Base-by-base conservation (phyloP, 2,888 invertebrate genomes). In the Heteromyza rotundicornis region DNA sequence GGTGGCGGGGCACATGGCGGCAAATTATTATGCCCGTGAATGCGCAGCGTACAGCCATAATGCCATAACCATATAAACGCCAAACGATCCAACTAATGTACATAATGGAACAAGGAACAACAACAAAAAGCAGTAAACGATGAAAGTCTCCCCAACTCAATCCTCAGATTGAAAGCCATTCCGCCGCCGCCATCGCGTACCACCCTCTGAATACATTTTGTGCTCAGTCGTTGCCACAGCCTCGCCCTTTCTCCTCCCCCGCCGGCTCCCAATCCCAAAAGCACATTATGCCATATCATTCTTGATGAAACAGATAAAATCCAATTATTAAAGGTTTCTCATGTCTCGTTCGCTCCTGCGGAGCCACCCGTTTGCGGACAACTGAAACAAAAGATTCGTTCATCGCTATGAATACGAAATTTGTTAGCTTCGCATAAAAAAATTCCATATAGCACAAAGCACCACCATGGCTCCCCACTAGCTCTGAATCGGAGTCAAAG, bases 261-360 rank as follows among this genome's bases (percentile, higher is more conserved):
- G 40, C 58, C 40, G 22, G 20, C 51, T 54, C 53, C 62, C 68
- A 65, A 63, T 59, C 61, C 64, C 70, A 51, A 65, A 63, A 56
- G 68, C 70, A 72, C 80, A 78, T 80, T 74, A 80, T 80, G 77
- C 78, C 76, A 80, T 80, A 79, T 79, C 80, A 79, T 80, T 71
- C 79, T 80, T 81, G 82, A 81, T 81, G 79, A 80, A 81, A 75
- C 79, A 78, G 81, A 81, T 81, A 81, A 81, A 82, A 81, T 80
- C 81, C 79, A 75, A 81, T 81, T 82, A 81, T 81, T 82, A 80
- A 80, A 80, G 79, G 79, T 69, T 70, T 74, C 70, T 67, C 70
- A 67, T 67, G 66, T 80, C 76, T 72, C 75, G 68, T 65, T 81
- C 74, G 69, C 77, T 68, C 81, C 64, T 60, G 60, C 58, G 61